Percentiles rank a stretch among this genome's conserved stretches.
These are phyloP conservation scores for Drosophila suzukii DNA, from an alignment of 1,140 invertebrate genomes.

Conservation along the genomic window DNA sequence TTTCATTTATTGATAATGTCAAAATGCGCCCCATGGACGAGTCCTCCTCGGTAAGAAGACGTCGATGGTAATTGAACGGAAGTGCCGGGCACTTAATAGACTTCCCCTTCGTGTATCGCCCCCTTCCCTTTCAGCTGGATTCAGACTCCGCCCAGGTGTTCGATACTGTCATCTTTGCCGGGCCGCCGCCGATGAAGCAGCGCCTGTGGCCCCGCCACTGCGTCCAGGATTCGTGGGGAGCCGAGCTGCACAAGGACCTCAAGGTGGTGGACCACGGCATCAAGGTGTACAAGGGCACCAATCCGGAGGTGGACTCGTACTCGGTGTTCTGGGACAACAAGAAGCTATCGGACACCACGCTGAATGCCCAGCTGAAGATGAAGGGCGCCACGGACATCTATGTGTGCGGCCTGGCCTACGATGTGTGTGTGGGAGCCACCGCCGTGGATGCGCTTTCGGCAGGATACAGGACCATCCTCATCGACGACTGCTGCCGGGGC, in stretches of 20 bases:
- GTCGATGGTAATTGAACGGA: conserved; percentile 40
- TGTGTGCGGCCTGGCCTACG: conserved; percentile 97
- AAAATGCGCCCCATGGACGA: conserved; percentile 88
- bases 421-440: conserved; percentile 98
- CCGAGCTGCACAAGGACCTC: conserved; percentile 95
- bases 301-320: conserved; percentile 98
- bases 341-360: conserved; percentile 93
- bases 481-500: conserved; percentile 96
- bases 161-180: conserved; percentile 96
- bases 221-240: conserved; percentile 97
- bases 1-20: conserved; percentile 98
- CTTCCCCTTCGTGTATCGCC: not conserved
- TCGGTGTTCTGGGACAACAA: conserved; percentile 99
- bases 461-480: conserved; percentile 94
- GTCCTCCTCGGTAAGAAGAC: conserved; percentile 87
- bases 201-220: conserved; percentile 97
- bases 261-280: conserved; percentile 92
- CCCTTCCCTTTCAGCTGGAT: conserved; percentile 84
- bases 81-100: conserved; percentile 21
- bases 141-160: conserved; percentile 92
- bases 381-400: conserved; percentile 96
- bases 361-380: conserved; percentile 92
- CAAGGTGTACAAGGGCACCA: conserved; percentile 96
- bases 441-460: conserved; percentile 93
- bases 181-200: conserved; percentile 92